Percentiles rank a stretch among this genome's conserved stretches.
phyloP scores from a whole-genome alignment of 2,797 vertebrate genomes.

The Myotis daubentonii region DNA sequence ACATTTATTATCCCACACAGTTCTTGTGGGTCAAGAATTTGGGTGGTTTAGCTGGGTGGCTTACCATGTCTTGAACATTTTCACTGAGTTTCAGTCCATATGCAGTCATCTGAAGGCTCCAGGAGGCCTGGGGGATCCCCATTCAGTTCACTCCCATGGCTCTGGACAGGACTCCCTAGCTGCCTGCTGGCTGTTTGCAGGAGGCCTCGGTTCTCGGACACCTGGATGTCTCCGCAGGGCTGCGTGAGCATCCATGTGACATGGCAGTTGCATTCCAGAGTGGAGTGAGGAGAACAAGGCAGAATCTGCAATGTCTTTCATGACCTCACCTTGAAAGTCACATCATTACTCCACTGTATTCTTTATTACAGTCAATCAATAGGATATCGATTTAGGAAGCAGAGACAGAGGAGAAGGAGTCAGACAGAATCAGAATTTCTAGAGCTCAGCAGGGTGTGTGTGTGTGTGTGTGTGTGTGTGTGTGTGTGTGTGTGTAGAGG shows the following conservation, averaged over 20 bases:
- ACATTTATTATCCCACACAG: neutral
- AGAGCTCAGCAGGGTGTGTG: neutral
- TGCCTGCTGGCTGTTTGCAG: neutral
- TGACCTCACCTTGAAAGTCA: neutral
- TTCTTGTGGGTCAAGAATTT: neutral
- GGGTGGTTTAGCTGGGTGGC: neutral
- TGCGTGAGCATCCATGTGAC: neutral
- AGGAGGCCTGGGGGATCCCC: neutral
- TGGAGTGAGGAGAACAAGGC: neutral
- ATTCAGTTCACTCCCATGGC: neutral
- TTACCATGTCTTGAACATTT: neutral
- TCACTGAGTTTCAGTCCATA: neutral
- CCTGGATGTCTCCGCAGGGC: neutral
- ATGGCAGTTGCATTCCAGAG: neutral
- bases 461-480: neutral
- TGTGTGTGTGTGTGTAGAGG: neutral
- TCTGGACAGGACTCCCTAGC: neutral
- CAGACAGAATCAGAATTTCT: neutral
- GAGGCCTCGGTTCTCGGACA: neutral
- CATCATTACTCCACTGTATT: neutral
- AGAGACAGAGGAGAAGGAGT: neutral
- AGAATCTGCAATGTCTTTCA: neutral
- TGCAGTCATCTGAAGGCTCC: neutral
- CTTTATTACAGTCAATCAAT: neutral
- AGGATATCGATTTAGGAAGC: neutral